Conservation (phyloP, 2,797 vertebrate genomes). For the Anabas testudineus region DNA sequence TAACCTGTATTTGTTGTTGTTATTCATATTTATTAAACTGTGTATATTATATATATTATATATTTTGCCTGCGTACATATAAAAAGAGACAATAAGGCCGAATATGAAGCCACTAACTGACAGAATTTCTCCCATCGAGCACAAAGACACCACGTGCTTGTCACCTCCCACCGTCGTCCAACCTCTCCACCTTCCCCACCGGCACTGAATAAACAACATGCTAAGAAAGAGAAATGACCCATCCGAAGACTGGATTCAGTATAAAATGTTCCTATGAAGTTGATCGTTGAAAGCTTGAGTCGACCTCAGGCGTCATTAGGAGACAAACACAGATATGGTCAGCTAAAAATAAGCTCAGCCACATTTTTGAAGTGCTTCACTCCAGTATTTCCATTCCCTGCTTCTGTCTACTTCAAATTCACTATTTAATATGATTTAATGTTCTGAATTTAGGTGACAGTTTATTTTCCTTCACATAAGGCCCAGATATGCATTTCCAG, state of each 20-base stretch:
- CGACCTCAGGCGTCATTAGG: background rate
- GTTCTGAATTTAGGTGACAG: background rate
- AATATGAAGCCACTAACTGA: slow-evolving; percentile 10
- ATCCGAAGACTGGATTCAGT: background rate
- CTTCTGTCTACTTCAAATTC: background rate
- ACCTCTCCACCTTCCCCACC: slow-evolving; percentile 25
- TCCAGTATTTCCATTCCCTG: background rate
- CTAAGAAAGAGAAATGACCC: slow-evolving; percentile 40
- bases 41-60: too few relatives aligned
- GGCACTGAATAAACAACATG: slow-evolving; percentile 33
- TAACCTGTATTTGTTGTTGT: slow-evolving; percentile 11
- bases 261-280: background rate
- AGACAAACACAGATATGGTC: background rate
- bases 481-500: too few relatives aligned
- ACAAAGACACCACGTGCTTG: slow-evolving; percentile 31
- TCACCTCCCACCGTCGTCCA: slow-evolving; percentile 33
- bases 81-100: slow-evolving; percentile 20
- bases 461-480: background rate
- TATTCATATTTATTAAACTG: slow-evolving; percentile 9
- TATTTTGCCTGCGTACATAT: slow-evolving; percentile 2
- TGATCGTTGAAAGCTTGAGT: background rate
- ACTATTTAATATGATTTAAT: background rate
- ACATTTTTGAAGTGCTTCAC: background rate
- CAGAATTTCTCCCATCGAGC: slow-evolving; percentile 17
- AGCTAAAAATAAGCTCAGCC: background rate